These are phyloP conservation scores for Sesamia nonagrioides DNA, from an alignment of 1,140 invertebrate species.

Conservation along the genomic window DNA sequence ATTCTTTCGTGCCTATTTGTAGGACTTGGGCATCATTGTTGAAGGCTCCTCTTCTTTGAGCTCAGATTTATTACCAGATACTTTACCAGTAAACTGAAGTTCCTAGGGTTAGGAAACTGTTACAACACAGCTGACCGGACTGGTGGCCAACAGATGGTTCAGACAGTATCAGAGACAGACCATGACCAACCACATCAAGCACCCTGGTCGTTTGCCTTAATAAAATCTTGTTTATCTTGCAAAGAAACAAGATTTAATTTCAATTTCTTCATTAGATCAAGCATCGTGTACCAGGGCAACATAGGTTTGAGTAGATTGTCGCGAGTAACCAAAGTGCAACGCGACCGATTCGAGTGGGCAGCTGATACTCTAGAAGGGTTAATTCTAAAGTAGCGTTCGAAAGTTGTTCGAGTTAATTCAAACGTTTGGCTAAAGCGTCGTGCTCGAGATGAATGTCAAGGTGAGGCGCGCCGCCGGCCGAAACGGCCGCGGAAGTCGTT, in stretches of 20 bases:
- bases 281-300: slow-evolving; percentile 48
- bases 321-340: slow-evolving; percentile 32
- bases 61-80: too few relatives aligned
- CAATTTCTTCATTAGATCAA: slow-evolving; percentile 54
- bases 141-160: too few relatives aligned
- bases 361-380: slow-evolving; percentile 47
- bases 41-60: too few relatives aligned
- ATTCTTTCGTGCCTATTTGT: too few relatives aligned
- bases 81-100: too few relatives aligned
- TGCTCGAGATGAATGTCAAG: slow-evolving; percentile 86
- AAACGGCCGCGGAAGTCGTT: slow-evolving; percentile 81
- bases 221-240: not conserved
- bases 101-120: too few relatives aligned
- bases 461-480: slow-evolving; percentile 86
- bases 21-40: too few relatives aligned
- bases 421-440: slow-evolving; percentile 80
- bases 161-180: too few relatives aligned
- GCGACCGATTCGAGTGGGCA: slow-evolving; percentile 50
- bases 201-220: too few relatives aligned
- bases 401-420: slow-evolving; percentile 76
- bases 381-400: slow-evolving; percentile 57
- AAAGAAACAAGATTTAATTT: slow-evolving; percentile 49
- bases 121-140: too few relatives aligned
- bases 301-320: slow-evolving; percentile 53
- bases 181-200: too few relatives aligned